These are phyloP conservation scores for Ophioninae sp. DNA, from an alignment of 2,888 invertebrate species.

Conservation along the genomic window DNA sequence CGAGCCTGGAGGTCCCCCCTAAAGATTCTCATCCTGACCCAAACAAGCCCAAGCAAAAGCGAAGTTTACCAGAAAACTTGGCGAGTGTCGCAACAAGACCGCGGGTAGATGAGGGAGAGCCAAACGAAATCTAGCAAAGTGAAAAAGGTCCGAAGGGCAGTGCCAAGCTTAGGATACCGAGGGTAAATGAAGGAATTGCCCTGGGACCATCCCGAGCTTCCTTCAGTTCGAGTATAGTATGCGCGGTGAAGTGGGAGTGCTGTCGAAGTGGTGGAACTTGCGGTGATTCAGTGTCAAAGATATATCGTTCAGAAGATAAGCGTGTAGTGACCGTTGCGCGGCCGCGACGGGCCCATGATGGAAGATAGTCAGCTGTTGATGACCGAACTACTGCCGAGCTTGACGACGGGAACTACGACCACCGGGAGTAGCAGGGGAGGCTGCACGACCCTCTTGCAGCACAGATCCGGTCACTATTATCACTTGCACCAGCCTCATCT, in stretches of 20 bases:
- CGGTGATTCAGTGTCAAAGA: neutral
- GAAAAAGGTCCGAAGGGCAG: neutral
- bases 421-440: conserved; percentile 56
- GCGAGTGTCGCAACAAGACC: neutral
- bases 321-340: conserved; percentile 23
- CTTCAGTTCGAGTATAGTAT: neutral
- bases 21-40: neutral
- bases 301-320: neutral
- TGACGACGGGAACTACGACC: conserved; percentile 79
- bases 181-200: neutral
- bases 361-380: conserved; percentile 84
- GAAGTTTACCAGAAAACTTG: neutral
- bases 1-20: conserved; percentile 37
- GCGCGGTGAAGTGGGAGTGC: too few relatives aligned
- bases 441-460: conserved; percentile 80
- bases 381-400: conserved; percentile 83
- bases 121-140: neutral
- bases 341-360: conserved; percentile 77
- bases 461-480: conserved; percentile 82
- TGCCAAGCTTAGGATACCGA: neutral
- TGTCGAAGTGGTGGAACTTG: neutral
- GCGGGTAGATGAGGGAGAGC: neutral
- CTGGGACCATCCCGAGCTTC: neutral
- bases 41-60: neutral
- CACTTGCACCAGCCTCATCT: conserved; percentile 81